Evolutionary conservation across 2,113 vertebrate species (phyloP).

Genomic region (Stegostoma tigrinum): DNA sequence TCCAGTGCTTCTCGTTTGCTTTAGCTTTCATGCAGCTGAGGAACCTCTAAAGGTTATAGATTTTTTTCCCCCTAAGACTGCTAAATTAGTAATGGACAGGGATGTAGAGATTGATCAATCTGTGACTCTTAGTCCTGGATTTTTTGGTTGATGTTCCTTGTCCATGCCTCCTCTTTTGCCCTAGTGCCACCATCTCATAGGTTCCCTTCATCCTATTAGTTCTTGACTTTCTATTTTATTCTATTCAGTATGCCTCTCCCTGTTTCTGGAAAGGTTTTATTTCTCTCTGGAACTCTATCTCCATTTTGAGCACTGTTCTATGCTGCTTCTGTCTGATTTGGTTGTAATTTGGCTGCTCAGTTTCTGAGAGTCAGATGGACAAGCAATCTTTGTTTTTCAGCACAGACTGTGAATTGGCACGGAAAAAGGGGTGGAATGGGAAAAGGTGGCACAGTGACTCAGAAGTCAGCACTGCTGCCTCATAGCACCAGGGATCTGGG

Average conservation of each 20-base stretch:
- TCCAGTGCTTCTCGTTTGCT: not conserved
- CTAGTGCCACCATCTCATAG: not conserved
- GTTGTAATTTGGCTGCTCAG: not conserved
- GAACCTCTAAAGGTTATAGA: not conserved
- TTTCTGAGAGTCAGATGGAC: not conserved
- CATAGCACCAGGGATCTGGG: too few relatives aligned
- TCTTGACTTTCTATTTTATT: not conserved
- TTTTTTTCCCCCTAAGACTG: not conserved
- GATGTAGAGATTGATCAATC: not conserved
- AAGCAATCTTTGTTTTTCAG: not conserved
- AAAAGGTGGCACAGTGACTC: too few relatives aligned
- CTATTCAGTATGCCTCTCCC: not conserved
- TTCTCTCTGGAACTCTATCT: not conserved
- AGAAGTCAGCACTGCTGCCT: too few relatives aligned
- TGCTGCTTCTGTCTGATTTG: not conserved
- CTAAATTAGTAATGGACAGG: not conserved
- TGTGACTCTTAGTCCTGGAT: fast-evolving
- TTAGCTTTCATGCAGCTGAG: not conserved
- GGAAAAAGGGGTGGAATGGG: not conserved
- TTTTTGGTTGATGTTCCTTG: not conserved
- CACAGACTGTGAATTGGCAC: not conserved
- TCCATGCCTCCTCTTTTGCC: conserved; percentile 11
- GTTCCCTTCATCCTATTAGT: not conserved
- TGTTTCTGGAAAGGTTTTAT: not conserved
- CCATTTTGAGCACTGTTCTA: not conserved